These are phyloP conservation scores for Calycopis cecrops DNA, from an alignment of 1,140 invertebrate species.

Conservation along the genomic window DNA sequence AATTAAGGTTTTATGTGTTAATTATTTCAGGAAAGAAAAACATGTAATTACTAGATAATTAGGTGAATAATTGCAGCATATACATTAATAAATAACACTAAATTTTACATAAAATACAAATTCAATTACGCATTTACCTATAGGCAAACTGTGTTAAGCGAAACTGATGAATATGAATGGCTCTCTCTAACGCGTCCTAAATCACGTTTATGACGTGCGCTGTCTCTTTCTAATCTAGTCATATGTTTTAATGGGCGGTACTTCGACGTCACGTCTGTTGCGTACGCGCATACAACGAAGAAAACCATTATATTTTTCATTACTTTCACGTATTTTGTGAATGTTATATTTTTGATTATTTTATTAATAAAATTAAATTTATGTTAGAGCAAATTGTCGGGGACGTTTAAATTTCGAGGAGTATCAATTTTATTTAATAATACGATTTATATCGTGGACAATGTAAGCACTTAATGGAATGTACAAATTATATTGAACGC, in stretches of 20 bases:
- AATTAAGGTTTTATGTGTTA: too few species aligned
- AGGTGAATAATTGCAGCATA: constrained; percentile 6
- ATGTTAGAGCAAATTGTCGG: too few species aligned
- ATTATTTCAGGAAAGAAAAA: neutral
- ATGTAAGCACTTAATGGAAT: neutral
- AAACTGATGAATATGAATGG: constrained; percentile 19
- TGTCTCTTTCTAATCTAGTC: constrained; percentile 48
- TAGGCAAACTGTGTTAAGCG: neutral
- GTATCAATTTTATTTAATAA: too few species aligned
- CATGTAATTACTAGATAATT: constrained; percentile 9
- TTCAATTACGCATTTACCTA: neutral
- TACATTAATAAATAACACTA: neutral
- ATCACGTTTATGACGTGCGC: constrained; percentile 20
- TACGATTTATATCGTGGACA: too few species aligned
- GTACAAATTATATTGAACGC: constrained; percentile 23
- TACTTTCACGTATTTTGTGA: constrained; percentile 1
- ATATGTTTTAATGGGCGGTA: constrained; percentile 58
- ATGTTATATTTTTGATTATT: constrained; percentile 7
- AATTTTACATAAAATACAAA: neutral
- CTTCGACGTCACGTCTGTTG: constrained; percentile 33
- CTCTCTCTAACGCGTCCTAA: constrained; percentile 32
- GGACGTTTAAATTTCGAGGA: too few species aligned
- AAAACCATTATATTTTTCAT: neutral
- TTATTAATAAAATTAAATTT: neutral
- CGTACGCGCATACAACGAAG: constrained; percentile 16